Conservation (phyloP, 2,888 invertebrate species). For the Drosophila subquinaria region DNA sequence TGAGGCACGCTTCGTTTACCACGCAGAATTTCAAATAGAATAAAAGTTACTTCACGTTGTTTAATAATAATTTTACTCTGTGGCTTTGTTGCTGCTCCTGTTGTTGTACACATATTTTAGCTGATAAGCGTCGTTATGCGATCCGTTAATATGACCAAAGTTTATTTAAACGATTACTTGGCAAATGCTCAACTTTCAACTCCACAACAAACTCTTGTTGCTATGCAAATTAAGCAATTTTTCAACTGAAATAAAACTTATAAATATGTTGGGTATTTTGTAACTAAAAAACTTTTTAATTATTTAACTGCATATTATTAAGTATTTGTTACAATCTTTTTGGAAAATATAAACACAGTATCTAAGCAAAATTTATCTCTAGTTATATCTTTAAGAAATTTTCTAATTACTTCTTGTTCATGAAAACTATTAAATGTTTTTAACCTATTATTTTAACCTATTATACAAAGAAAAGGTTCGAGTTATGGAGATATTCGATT, state of each 20-base stretch:
- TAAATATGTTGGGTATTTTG: not conserved
- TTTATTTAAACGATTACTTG: slow-evolving; percentile 7
- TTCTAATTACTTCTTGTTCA: not conserved
- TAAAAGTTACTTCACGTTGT: slow-evolving; percentile 53
- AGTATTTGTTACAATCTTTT: not conserved
- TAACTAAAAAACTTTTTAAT: not conserved
- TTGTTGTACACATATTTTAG: slow-evolving; percentile 14
- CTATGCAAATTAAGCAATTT: slow-evolving; percentile 1
- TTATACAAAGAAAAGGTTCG: too few species aligned
- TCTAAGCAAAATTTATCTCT: not conserved
- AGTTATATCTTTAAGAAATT: not conserved
- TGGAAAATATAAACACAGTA: not conserved
- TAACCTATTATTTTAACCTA: too few species aligned
- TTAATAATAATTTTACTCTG: slow-evolving; percentile 42
- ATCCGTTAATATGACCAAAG: slow-evolving; percentile 12
- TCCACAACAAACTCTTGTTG: slow-evolving; percentile 1
- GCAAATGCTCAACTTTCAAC: slow-evolving; percentile 12
- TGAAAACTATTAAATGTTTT: too few species aligned
- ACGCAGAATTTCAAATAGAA: slow-evolving; percentile 65
- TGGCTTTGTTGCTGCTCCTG: slow-evolving; percentile 14
- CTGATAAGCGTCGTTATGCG: slow-evolving; percentile 32
- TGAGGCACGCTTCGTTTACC: slow-evolving; percentile 70
- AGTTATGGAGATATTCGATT: too few species aligned
- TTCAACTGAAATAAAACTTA: not conserved
- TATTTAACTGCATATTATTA: not conserved